These are phyloP conservation scores for Crotalus horridus DNA, from an alignment of 2,113 vertebrate genomes.

Conservation along the genomic window DNA sequence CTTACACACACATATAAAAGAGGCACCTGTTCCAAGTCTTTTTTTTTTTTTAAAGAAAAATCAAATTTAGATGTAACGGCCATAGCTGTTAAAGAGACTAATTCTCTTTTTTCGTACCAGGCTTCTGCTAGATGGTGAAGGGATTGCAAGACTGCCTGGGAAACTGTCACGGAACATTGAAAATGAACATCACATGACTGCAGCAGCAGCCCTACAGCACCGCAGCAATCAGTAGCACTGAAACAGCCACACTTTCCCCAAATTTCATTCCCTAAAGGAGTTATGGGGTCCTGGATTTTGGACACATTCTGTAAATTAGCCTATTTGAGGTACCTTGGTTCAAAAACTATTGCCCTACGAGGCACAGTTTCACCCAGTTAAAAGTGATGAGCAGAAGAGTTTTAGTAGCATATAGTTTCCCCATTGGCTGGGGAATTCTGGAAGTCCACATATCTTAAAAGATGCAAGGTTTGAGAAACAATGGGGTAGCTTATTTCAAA, in stretches of 20 bases:
- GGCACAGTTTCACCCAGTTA: neutral
- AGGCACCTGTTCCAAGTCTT: neutral
- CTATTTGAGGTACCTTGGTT: neutral
- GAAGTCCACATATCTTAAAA: neutral
- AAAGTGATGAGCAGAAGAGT: neutral
- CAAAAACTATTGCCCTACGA: neutral
- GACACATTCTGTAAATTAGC: neutral
- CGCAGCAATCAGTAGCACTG: neutral
- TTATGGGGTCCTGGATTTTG: neutral
- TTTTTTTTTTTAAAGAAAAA: neutral
- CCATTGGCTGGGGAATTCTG: neutral
- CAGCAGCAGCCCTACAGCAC: neutral
- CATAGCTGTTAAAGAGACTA: neutral
- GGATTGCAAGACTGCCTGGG: neutral
- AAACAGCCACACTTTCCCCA: neutral
- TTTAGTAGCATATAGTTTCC: neutral
- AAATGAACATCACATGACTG: neutral
- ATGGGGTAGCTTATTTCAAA: constrained; percentile 33
- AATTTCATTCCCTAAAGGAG: neutral
- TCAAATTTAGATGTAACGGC: neutral
- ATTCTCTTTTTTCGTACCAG: neutral
- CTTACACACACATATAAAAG: neutral
- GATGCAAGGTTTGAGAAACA: neutral
- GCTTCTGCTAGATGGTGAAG: neutral
- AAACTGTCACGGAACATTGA: neutral